Percentiles rank a stretch among this genome's conserved stretches.
Conservation (phyloP, 2,888 invertebrate genomes). For the Drosophila rellima region DNA sequence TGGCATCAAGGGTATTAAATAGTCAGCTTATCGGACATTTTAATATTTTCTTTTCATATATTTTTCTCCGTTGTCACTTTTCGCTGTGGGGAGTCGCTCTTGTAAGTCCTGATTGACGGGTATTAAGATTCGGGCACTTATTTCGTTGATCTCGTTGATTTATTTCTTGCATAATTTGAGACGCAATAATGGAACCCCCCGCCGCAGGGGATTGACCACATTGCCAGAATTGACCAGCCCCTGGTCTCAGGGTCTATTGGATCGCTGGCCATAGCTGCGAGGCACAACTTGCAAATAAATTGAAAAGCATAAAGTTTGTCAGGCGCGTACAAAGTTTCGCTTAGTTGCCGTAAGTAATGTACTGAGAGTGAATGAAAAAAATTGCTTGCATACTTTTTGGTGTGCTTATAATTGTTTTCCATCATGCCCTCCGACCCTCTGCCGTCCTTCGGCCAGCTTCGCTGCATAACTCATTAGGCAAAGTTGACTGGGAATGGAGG, state of each 20-base stretch:
- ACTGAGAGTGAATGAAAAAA: conserved; percentile 47
- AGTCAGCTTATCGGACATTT: not conserved
- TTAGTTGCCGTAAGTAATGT: conserved; percentile 56
- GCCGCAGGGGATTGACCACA: conserved; percentile 37
- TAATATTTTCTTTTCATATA: not conserved
- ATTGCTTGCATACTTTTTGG: conserved; percentile 73
- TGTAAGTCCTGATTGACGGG: conserved; percentile 63
- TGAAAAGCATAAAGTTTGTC: conserved; percentile 75
- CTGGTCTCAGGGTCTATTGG: conserved; percentile 3
- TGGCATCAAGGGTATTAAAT: conserved; percentile 1
- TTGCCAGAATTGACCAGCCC: conserved; percentile 20
- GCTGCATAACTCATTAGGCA: conserved; percentile 74
- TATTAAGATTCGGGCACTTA: conserved; percentile 53
- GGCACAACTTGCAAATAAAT: conserved; percentile 66
- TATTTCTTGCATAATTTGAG: conserved; percentile 72
- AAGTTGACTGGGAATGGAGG: conserved; percentile 49
- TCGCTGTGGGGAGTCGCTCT: conserved; percentile 29
- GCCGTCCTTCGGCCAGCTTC: not conserved
- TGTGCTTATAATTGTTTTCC: conserved; percentile 73
- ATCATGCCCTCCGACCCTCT: conserved; percentile 27
- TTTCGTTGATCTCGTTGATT: conserved; percentile 69
- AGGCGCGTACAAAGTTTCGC: conserved; percentile 55
- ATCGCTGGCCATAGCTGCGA: conserved; percentile 12
- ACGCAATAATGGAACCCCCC: conserved; percentile 37
- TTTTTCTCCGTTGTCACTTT: conserved; percentile 20